phyloP scores from a whole-genome alignment of 2,113 vertebrate genomes.

The Heloderma charlesbogerti region DNA sequence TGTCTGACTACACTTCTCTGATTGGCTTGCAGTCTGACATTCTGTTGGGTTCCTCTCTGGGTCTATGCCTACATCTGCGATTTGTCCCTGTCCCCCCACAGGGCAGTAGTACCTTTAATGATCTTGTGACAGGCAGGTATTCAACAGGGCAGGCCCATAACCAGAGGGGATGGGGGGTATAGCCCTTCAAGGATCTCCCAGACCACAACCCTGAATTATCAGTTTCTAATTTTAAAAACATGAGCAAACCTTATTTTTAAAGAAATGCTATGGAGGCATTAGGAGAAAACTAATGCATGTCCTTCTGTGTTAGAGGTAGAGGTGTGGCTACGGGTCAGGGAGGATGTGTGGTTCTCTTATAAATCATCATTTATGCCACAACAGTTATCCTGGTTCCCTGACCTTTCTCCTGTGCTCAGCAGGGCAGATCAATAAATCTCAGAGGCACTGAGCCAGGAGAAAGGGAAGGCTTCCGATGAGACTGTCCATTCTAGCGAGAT shows the following conservation, averaged over 20 bases:
- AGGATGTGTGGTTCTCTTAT: rapidly evolving
- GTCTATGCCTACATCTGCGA: neutral
- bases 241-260: neutral
- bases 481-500: constrained; percentile 23
- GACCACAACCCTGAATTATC: neutral
- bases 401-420: constrained; percentile 26
- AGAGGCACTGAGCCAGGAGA: constrained; percentile 3
- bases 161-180: neutral
- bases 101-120: no score
- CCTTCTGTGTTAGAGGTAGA: neutral
- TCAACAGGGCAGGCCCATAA: neutral
- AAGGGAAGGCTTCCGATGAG: neutral
- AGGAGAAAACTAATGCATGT: neutral
- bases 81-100: no score
- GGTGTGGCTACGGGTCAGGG: neutral
- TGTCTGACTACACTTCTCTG: no score
- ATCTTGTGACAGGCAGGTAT: neutral
- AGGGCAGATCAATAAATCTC: neutral
- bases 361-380: neutral
- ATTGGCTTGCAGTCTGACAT: no score
- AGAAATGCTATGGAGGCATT: neutral
- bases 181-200: neutral
- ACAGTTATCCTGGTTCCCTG: constrained; percentile 17
- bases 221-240: no score
- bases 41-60: no score